phyloP scores from a whole-genome alignment of 2,888 invertebrate genomes.

The Norana najaformis region DNA sequence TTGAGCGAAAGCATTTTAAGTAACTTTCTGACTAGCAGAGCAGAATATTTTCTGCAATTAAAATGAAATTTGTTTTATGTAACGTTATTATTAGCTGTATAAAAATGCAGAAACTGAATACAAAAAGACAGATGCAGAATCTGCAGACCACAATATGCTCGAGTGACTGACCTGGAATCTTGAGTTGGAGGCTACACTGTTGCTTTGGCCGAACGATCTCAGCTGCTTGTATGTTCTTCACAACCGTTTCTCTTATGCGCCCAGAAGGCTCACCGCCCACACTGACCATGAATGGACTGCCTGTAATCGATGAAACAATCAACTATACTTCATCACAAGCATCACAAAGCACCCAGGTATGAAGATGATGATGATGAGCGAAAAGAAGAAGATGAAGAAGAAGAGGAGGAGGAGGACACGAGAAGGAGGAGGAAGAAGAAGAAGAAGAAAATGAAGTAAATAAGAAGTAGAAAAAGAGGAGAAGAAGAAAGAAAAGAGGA shows the following conservation, averaged over 20 bases:
- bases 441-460: no score
- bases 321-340: neutral
- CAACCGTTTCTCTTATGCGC: slow-evolving; percentile 53
- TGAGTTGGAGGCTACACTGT: slow-evolving; percentile 83
- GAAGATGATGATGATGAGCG: no score
- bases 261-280: slow-evolving; percentile 73
- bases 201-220: slow-evolving; percentile 90
- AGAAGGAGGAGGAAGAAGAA: no score
- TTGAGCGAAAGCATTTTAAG: neutral
- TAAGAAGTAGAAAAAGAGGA: no score
- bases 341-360: neutral
- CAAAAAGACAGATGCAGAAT: neutral
- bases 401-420: neutral
- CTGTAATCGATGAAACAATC: slow-evolving; percentile 47
- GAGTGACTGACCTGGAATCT: slow-evolving; percentile 55
- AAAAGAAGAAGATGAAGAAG: neutral
- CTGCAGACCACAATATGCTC: neutral
- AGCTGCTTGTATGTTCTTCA: slow-evolving; percentile 75
- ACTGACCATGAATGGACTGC: slow-evolving; percentile 72
- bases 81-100: neutral
- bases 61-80: neutral
- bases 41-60: neutral
- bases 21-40: neutral
- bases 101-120: neutral
- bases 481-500: no score